phyloP scores from a whole-genome alignment of 2,888 invertebrate genomes.

The Danaus chrysippus region DNA sequence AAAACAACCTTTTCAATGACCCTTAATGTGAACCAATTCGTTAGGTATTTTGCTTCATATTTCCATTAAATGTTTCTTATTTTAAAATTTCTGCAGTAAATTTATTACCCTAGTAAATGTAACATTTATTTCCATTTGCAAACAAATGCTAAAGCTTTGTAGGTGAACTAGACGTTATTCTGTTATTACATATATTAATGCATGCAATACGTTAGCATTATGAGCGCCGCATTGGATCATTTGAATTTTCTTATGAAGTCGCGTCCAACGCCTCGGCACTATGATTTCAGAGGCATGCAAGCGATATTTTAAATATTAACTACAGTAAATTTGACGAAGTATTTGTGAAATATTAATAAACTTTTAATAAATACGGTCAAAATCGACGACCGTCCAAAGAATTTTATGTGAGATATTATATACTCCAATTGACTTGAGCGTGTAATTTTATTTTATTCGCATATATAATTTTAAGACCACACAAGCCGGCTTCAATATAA shows the following conservation, averaged over 20 bases:
- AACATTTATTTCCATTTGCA: background rate
- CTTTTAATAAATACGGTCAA: too few species aligned
- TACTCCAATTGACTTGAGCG: background rate
- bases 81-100: background rate
- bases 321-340: too few species aligned
- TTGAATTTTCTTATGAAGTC: conserved; percentile 5
- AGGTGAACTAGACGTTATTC: background rate
- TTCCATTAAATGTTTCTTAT: background rate
- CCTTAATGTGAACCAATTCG: conserved; percentile 23
- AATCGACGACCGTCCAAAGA: too few species aligned
- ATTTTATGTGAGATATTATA: too few species aligned
- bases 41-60: conserved; percentile 17
- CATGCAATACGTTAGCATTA: conserved; percentile 7
- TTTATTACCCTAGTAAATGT: background rate
- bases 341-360: too few species aligned
- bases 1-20: conserved; percentile 22
- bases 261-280: conserved; percentile 1
- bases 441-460: conserved; percentile 25
- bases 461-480: conserved; percentile 39
- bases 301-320: background rate
- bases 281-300: background rate
- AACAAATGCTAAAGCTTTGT: background rate
- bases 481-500: conserved; percentile 34
- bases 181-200: conserved; percentile 5
- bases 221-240: background rate